Percentiles rank a stretch among this genome's conserved stretches.
Evolutionary conservation across 2,113 vertebrate genomes (phyloP).

Genomic region (Nothoprocta pentlandii): DNA sequence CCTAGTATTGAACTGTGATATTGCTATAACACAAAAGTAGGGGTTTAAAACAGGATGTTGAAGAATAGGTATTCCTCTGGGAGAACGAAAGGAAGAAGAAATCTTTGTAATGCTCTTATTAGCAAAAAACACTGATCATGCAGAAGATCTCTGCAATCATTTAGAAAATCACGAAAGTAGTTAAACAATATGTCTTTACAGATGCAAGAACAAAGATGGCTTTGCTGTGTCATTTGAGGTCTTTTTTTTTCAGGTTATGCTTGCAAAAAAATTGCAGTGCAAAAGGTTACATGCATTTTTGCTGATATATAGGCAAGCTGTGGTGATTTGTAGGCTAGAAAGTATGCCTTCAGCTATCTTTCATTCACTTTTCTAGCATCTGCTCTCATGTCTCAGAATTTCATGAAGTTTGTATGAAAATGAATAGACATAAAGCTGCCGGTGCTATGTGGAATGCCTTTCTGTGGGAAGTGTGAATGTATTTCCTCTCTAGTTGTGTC

Average conservation of each 20-base stretch:
- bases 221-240: neutral
- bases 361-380: neutral
- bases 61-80: neutral
- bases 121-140: neutral
- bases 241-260: neutral
- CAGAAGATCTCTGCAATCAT: neutral
- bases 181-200: neutral
- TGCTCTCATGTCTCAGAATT: neutral
- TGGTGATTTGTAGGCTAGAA: neutral
- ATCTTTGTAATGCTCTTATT: neutral
- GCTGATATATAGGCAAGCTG: neutral
- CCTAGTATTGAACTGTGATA: neutral
- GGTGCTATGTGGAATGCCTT: fast-evolving
- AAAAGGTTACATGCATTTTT: neutral
- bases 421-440: neutral
- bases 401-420: neutral
- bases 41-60: neutral
- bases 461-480: neutral
- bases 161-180: neutral
- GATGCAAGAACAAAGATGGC: neutral
- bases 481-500: neutral
- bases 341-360: neutral
- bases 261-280: neutral
- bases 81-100: neutral
- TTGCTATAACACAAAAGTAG: neutral